phyloP scores from a whole-genome alignment of 2,113 vertebrate genomes.

The Percina caprodes region DNA sequence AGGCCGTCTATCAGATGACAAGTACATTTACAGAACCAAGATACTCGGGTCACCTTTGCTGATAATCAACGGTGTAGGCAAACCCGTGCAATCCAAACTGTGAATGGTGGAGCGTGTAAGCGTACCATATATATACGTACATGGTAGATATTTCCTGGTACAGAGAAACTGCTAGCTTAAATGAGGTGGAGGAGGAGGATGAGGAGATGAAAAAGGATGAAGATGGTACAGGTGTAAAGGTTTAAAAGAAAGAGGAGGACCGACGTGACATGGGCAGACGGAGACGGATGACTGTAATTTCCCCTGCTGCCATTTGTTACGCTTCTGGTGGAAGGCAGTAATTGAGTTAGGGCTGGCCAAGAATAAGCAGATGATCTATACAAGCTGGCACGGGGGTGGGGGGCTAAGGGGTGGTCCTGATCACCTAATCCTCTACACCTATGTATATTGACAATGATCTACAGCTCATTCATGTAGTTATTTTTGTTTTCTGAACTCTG shows the following conservation, averaged over 20 bases:
- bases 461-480: too few relatives aligned
- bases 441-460: too few relatives aligned
- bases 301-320: conserved; percentile 77
- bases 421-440: too few relatives aligned
- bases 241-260: conserved; percentile 30
- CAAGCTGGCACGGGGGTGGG: conserved; percentile 50
- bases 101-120: not conserved
- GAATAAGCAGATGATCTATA: conserved; percentile 75
- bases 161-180: not conserved
- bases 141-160: not conserved
- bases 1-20: conserved; percentile 1
- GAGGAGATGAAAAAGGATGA: not conserved
- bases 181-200: not conserved
- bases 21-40: not conserved
- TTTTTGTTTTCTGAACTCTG: too few relatives aligned
- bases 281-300: conserved; percentile 85
- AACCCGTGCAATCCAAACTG: not conserved
- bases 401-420: conserved; percentile 7
- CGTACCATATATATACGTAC: not conserved
- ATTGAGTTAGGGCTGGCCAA: conserved; percentile 75
- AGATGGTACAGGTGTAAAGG: conserved; percentile 35
- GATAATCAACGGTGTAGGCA: not conserved
- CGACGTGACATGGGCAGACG: conserved; percentile 43
- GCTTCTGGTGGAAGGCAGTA: conserved; percentile 76
- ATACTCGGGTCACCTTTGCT: not conserved